Percentiles rank a stretch among this genome's conserved stretches.
Conservation (phyloP, 2,888 invertebrate genomes). For the Acholoe squamosa region DNA sequence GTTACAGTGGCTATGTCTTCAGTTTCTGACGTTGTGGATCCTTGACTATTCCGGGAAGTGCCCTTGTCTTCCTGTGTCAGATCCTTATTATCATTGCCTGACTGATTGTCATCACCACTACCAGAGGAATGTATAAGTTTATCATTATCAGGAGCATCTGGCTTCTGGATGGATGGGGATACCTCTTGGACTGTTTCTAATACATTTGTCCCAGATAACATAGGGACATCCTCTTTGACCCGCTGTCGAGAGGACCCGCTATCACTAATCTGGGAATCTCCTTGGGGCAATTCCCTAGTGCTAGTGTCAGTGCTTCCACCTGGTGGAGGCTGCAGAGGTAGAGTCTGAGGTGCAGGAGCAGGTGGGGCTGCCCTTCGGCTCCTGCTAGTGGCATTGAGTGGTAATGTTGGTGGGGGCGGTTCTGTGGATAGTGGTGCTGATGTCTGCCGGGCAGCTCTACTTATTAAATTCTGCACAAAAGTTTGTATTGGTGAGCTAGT, state of each 20-base stretch:
- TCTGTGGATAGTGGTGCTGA: background rate
- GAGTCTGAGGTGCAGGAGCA: background rate
- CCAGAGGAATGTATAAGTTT: constrained; percentile 13
- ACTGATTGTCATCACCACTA: background rate
- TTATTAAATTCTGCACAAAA: constrained; percentile 36
- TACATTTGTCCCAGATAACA: too few relatives aligned
- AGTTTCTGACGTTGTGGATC: background rate
- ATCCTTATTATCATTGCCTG: too few relatives aligned
- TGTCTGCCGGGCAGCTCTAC: constrained; percentile 39
- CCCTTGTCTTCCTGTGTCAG: background rate
- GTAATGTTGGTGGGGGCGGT: background rate
- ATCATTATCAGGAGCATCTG: background rate
- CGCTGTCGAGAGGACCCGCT: background rate
- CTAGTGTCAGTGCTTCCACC: background rate
- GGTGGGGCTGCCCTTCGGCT: background rate
- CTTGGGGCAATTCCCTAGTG: background rate
- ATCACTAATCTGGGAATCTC: background rate
- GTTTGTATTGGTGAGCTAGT: constrained; percentile 35
- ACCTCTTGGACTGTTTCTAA: too few relatives aligned
- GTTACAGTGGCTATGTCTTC: background rate
- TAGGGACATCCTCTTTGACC: too few relatives aligned
- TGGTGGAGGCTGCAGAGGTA: background rate
- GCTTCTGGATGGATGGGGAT: too few relatives aligned
- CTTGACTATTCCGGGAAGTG: background rate
- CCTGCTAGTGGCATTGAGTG: background rate